Evolutionary conservation across 2,888 invertebrate genomes (phyloP).

Genomic region (Sisyra terminalis): DNA sequence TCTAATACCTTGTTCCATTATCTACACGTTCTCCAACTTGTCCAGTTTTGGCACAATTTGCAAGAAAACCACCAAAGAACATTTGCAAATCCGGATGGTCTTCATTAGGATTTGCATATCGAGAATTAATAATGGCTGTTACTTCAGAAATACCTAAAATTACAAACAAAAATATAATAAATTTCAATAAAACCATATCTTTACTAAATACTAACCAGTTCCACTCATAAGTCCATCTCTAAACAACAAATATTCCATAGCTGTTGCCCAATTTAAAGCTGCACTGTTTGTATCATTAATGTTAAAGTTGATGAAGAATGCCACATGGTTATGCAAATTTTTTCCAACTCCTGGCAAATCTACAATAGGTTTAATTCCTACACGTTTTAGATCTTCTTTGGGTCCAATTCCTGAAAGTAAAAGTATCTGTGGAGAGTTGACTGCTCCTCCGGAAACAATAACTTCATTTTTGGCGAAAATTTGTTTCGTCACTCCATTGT

Average conservation of each 20-base stretch:
- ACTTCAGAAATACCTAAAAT: constrained; percentile 60
- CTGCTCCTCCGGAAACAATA: constrained; percentile 53
- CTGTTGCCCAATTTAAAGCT: constrained; percentile 81
- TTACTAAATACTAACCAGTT: constrained; percentile 37
- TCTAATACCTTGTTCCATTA: constrained; percentile 37
- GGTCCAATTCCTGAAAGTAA: constrained; percentile 82
- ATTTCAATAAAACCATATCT: not conserved
- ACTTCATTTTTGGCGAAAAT: constrained; percentile 54
- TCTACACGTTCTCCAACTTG: constrained; percentile 66
- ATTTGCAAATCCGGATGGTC: constrained; percentile 74
- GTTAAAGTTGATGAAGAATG: constrained; percentile 60
- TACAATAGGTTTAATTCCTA: constrained; percentile 48
- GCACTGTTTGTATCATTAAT: constrained; percentile 73
- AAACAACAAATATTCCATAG: constrained; percentile 79
- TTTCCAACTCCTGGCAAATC: constrained; percentile 66
- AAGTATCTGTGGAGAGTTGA: constrained; percentile 86
- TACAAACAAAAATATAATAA: not conserved
- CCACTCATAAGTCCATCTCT: constrained; percentile 82
- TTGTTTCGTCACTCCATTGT: constrained; percentile 36
- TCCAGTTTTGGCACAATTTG: constrained; percentile 72
- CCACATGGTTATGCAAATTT: constrained; percentile 77
- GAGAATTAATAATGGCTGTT: constrained; percentile 67
- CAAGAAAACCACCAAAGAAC: constrained; percentile 76
- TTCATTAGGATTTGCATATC: constrained; percentile 53
- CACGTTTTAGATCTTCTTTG: constrained; percentile 41